phyloP scores from a whole-genome alignment of 2,113 vertebrate species.

The Caranx melampygus region DNA sequence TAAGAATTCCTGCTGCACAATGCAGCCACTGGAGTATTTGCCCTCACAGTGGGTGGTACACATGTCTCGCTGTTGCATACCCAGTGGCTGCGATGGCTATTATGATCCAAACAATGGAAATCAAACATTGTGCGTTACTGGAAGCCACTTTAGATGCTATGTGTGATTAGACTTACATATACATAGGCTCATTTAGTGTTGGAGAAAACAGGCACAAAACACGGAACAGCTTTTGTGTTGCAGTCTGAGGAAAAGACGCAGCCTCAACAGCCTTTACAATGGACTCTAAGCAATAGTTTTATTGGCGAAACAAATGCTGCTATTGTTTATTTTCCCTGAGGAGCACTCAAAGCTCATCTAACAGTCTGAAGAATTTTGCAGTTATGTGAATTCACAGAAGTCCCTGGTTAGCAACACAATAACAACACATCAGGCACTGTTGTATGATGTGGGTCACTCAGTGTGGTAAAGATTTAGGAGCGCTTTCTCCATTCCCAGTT shows the following conservation, averaged over 20 bases:
- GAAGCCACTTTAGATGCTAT: conserved; percentile 83
- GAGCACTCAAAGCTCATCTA: conserved; percentile 63
- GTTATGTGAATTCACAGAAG: conserved; percentile 38
- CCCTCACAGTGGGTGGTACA: conserved; percentile 75
- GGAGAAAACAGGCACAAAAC: conserved; percentile 79
- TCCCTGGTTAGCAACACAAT: background rate
- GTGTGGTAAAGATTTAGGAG: background rate
- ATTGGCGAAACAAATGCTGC: conserved; percentile 73
- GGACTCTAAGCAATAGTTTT: conserved; percentile 60
- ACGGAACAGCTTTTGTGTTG: conserved; percentile 84
- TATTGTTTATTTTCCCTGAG: conserved; percentile 70
- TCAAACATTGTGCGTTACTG: conserved; percentile 79
- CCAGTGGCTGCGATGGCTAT: conserved; percentile 68
- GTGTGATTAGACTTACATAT: conserved; percentile 79
- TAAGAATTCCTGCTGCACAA: conserved; percentile 82
- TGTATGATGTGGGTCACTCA: conserved; percentile 4
- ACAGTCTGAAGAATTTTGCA: conserved; percentile 46
- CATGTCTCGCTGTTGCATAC: conserved; percentile 69
- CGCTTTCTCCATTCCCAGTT: conserved; percentile 1
- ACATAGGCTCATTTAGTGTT: conserved; percentile 69
- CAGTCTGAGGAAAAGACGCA: conserved; percentile 60
- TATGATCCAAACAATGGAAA: conserved; percentile 84
- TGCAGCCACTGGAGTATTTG: conserved; percentile 79
- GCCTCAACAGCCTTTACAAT: conserved; percentile 71
- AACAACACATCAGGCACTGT: conserved; percentile 7